Evolutionary conservation across 2,113 vertebrate species (phyloP), one percentile per base, ranked within the genome.

Genomic region (Platysternon megacephalum): DNA sequence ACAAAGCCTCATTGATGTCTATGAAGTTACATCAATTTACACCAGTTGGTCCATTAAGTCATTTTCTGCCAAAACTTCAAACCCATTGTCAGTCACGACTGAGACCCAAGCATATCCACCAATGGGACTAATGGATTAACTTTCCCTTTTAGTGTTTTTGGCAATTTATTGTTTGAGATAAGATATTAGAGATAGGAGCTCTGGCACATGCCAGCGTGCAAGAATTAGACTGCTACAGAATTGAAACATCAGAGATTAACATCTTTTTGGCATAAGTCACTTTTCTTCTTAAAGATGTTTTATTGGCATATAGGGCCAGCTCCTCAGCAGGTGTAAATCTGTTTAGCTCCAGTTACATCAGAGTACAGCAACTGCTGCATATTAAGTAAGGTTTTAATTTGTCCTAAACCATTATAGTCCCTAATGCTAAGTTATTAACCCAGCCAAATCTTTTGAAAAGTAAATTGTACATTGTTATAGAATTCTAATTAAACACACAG

Each of bases 31-130:
- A 88, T 84, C 90, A 61, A 83, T 46, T 11, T 51, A 44, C 68
- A 82, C 32, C 0, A 0, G 28, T 51, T 65, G 91, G 55, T 32
- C 68, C 51, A 90, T 52, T 46, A 39, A 0, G 90, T 84, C 90
- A 24, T 52, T 85, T 83, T 84, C 93, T 52, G 17, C 65, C 35
- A 86, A 74, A 78, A 87, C 24, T 85, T 79, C 82, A 82, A 46
- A 93, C n/a, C 29, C 1, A 0, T 46, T 93, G 49, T 53, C 84
- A 88, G 32, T 93, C 86, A 85, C 1, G 1, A 32, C 81, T 82
- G 81, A n/a, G 90, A 39, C 1, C 7, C 35, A 61, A 46, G 32
- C 78, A 46, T 39, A 4, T 90, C 72, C 55, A 72, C 44, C 53
- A 80, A 4, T 56, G 52, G 55, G 44, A 88, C 19, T 49, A 72